These are phyloP conservation scores for Akabosia matsudoensis DNA, from an alignment of 1,140 invertebrate species.

Conservation along the genomic window DNA sequence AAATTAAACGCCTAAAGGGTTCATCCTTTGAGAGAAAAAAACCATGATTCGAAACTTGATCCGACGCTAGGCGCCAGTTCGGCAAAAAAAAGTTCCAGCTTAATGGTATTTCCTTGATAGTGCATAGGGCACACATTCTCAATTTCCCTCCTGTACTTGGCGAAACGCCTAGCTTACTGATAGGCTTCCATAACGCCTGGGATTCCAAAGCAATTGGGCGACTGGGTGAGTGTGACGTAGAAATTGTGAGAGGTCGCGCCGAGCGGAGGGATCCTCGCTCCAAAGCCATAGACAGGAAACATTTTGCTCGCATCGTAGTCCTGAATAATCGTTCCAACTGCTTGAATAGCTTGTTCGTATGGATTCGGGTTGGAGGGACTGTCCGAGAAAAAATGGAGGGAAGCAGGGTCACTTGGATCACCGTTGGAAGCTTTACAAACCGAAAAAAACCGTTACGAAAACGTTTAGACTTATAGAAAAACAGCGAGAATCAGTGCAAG, in stretches of 20 bases:
- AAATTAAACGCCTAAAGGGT: too few species aligned
- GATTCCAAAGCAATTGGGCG: slow-evolving; percentile 57
- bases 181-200: slow-evolving; percentile 51
- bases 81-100: too few species aligned
- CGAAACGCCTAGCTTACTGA: slow-evolving; percentile 27
- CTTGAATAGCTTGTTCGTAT: slow-evolving; percentile 60
- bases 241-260: slow-evolving; percentile 60
- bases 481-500: too few species aligned
- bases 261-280: slow-evolving; percentile 57
- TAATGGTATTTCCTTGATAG: too few species aligned
- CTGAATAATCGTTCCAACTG: slow-evolving; percentile 64
- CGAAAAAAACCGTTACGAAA: slow-evolving; percentile 23
- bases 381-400: slow-evolving; percentile 57
- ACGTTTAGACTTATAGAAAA: neutral
- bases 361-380: slow-evolving; percentile 55
- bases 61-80: too few species aligned
- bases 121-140: too few species aligned
- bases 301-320: slow-evolving; percentile 61
- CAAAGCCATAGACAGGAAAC: slow-evolving; percentile 53
- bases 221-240: slow-evolving; percentile 58
- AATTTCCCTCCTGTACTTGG: too few species aligned
- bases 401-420: slow-evolving; percentile 57
- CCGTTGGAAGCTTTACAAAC: slow-evolving; percentile 62
- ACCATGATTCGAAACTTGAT: too few species aligned
- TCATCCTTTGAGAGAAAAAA: too few species aligned